A percentile compares a stretch with the other conserved stretches of the same genome.
phyloP scores from a whole-genome alignment of 2,797 vertebrate species.

The Antrozous pallidus region DNA sequence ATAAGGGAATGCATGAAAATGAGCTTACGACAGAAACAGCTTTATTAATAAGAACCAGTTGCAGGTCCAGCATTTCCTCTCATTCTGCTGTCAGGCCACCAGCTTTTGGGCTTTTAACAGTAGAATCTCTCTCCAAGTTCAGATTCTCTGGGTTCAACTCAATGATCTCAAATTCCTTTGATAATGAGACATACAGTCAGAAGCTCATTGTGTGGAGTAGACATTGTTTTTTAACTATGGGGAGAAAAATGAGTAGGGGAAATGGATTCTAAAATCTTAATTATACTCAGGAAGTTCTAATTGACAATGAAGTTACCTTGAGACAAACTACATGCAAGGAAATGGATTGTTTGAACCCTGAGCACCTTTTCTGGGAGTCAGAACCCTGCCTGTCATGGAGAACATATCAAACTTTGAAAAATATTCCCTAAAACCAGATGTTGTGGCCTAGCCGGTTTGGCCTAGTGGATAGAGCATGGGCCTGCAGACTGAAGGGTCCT shows the following conservation, averaged over 20 bases:
- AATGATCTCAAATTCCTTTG: conserved; percentile 44
- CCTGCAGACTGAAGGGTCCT: too few species aligned
- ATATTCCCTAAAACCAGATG: neutral
- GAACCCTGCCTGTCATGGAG: neutral
- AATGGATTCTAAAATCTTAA: conserved; percentile 39
- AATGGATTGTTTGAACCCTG: neutral
- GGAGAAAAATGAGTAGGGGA: neutral
- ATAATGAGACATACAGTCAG: conserved; percentile 33
- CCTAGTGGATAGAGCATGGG: too few species aligned
- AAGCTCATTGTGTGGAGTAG: conserved; percentile 29
- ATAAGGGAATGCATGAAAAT: conserved; percentile 11
- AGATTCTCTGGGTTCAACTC: conserved; percentile 23
- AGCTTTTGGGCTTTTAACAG: conserved; percentile 16
- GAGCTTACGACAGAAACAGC: neutral
- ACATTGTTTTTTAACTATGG: neutral
- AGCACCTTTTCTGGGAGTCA: neutral
- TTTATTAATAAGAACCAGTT: neutral
- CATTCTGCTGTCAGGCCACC: neutral
- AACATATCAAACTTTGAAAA: neutral
- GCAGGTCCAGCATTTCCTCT: neutral
- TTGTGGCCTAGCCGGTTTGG: neutral
- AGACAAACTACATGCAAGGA: neutral
- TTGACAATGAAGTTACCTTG: conserved; percentile 2
- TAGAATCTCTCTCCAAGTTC: conserved; percentile 15
- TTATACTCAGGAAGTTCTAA: neutral